Evolutionary conservation across 2,113 vertebrate genomes (phyloP).

Genomic region (Sinocyclocheilus anophthalmus): DNA sequence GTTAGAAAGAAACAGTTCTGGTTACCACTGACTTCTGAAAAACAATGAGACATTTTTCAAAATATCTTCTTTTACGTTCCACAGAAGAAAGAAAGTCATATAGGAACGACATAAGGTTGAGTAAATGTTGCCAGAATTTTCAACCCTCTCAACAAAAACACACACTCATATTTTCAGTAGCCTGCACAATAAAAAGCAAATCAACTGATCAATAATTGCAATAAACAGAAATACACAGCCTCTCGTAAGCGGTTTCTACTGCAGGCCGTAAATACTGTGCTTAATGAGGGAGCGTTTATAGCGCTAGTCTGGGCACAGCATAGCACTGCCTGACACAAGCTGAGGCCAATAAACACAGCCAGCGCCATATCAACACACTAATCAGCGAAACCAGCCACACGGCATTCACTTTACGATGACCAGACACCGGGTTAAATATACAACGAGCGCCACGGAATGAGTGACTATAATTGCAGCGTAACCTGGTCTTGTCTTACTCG

Average conservation of each 20-base stretch:
- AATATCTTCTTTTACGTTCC: neutral
- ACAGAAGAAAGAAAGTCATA: neutral
- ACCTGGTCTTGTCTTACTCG: conserved; percentile 7
- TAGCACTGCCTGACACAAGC: conserved; percentile 22
- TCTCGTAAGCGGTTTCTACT: conserved; percentile 55
- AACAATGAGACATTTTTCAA: neutral
- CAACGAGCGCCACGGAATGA: neutral
- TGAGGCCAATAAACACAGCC: conserved; percentile 53
- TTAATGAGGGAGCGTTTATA: conserved; percentile 60
- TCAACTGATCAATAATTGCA: conserved; percentile 59
- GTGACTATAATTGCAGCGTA: neutral
- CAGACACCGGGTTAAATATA: conserved; percentile 21
- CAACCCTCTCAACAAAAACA: neutral
- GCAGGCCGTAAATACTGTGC: conserved; percentile 53
- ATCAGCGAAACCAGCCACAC: conserved; percentile 49
- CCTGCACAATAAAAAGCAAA: conserved; percentile 41
- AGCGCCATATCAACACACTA: conserved; percentile 48
- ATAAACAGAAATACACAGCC: conserved; percentile 53
- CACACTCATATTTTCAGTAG: conserved; percentile 1
- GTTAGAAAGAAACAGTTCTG: neutral
- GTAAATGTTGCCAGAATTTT: neutral
- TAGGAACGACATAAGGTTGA: neutral
- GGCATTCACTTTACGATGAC: conserved; percentile 26
- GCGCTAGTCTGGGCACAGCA: conserved; percentile 51
- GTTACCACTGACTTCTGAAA: neutral